Conservation (phyloP, 2,888 invertebrate genomes). For the Subacronicta megacephala region DNA sequence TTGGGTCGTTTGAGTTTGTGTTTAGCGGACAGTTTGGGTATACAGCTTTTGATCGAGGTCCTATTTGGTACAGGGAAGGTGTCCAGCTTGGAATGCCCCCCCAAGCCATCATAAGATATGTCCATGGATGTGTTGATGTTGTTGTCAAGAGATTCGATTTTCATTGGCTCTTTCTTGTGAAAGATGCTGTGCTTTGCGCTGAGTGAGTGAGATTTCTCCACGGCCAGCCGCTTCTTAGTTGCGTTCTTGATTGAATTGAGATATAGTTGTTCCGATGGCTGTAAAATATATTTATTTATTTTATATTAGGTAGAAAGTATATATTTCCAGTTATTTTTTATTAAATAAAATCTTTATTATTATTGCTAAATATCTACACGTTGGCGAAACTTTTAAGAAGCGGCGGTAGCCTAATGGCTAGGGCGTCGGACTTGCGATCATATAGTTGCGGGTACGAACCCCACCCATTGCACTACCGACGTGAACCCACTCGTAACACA, state of each 20-base stretch:
- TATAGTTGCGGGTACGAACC: too few species aligned
- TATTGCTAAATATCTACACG: too few species aligned
- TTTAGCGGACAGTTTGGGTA: slow-evolving; percentile 72
- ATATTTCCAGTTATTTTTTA: too few species aligned
- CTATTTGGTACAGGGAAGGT: slow-evolving; percentile 77
- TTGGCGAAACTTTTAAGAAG: too few species aligned
- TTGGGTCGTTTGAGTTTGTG: slow-evolving; percentile 73
- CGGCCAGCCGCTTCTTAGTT: slow-evolving; percentile 51
- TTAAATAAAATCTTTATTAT: too few species aligned
- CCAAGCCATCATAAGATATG: slow-evolving; percentile 86
- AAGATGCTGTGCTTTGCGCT: slow-evolving; percentile 68
- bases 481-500: too few species aligned
- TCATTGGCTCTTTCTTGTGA: slow-evolving; percentile 67
- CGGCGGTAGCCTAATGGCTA: too few species aligned
- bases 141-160: slow-evolving; percentile 58
- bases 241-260: slow-evolving; percentile 65
- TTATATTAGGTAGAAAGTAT: too few species aligned
- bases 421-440: too few species aligned
- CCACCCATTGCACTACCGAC: too few species aligned
- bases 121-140: slow-evolving; percentile 53
- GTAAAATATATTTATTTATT: slow-evolving; percentile 51
- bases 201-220: slow-evolving; percentile 40
- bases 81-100: slow-evolving; percentile 88
- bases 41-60: slow-evolving; percentile 57
- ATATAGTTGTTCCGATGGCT: slow-evolving; percentile 75